A percentile compares a stretch with the other conserved stretches of the same genome.
Conservation (phyloP, 2,888 invertebrate species). For the Lithophane socia region DNA sequence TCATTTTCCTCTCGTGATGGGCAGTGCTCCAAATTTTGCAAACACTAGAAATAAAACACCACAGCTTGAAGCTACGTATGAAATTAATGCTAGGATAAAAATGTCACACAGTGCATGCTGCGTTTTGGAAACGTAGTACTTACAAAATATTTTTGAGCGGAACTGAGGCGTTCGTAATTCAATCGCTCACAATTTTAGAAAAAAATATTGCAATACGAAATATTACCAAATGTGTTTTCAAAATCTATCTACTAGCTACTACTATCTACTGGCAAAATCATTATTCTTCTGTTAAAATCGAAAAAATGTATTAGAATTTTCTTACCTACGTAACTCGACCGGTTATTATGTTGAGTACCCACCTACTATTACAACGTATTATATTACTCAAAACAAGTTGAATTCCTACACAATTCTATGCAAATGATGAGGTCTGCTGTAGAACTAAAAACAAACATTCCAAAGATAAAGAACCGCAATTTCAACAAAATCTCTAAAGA, state of each 20-base stretch:
- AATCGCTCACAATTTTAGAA: neutral
- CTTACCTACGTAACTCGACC: neutral
- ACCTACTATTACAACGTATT: neutral
- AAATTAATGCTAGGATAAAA: conserved; percentile 51
- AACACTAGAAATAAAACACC: conserved; percentile 43
- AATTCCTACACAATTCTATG: neutral
- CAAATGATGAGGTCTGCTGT: neutral
- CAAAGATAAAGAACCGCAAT: conserved; percentile 34
- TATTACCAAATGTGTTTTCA: too few relatives aligned
- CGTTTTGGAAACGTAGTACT: neutral
- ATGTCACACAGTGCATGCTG: conserved; percentile 17
- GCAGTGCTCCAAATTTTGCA: conserved; percentile 57
- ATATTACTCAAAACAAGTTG: neutral
- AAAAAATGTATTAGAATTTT: neutral
- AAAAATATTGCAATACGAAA: neutral
- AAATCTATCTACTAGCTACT: too few relatives aligned
- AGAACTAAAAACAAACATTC: conserved; percentile 36
- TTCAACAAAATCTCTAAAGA: conserved; percentile 38
- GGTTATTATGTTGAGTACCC: neutral
- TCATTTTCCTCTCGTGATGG: conserved; percentile 47
- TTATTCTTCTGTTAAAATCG: neutral
- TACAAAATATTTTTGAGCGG: neutral
- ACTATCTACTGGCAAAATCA: neutral
- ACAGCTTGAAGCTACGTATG: conserved; percentile 41
- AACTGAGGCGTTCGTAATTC: neutral